Conservation (phyloP, 2,113 vertebrate genomes). For the Synchiropus splendidus region DNA sequence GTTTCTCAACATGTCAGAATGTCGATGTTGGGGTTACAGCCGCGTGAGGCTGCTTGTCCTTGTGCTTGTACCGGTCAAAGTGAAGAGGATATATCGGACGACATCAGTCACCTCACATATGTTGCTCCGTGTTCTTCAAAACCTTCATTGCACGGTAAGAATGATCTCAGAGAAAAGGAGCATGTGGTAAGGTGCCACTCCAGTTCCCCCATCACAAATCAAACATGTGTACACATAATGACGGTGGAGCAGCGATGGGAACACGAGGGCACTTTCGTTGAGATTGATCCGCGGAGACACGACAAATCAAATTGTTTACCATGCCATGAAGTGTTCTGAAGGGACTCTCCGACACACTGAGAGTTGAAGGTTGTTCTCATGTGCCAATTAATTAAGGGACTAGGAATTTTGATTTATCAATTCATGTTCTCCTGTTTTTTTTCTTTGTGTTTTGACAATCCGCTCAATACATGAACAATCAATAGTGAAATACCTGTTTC, state of each 20-base stretch:
- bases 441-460: too few species aligned
- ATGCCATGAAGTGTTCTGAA: slow-evolving; percentile 22
- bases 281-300: slow-evolving; percentile 36
- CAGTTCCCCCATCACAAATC: slow-evolving; percentile 13
- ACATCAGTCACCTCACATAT: slow-evolving; percentile 1
- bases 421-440: too few species aligned
- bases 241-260: slow-evolving; percentile 28
- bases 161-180: slow-evolving; percentile 3
- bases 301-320: slow-evolving; percentile 49
- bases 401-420: too few species aligned
- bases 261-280: slow-evolving; percentile 22
- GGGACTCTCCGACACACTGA: too few species aligned
- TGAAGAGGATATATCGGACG: slow-evolving; percentile 6
- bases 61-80: slow-evolving; percentile 10
- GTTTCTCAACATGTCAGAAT: slow-evolving; percentile 1
- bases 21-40: slow-evolving; percentile 8
- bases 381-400: too few species aligned
- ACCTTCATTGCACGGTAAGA: neutral
- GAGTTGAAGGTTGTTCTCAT: too few species aligned
- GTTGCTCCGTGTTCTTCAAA: slow-evolving; percentile 2
- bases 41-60: slow-evolving; percentile 4
- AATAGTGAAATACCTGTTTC: too few species aligned
- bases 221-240: slow-evolving; percentile 33
- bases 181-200: slow-evolving; percentile 4
- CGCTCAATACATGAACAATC: too few species aligned